Percentiles rank a stretch among this genome's conserved stretches.
Evolutionary conservation across 2,888 invertebrate species (phyloP).

Genomic region (Yponomeuta plumbellus): DNA sequence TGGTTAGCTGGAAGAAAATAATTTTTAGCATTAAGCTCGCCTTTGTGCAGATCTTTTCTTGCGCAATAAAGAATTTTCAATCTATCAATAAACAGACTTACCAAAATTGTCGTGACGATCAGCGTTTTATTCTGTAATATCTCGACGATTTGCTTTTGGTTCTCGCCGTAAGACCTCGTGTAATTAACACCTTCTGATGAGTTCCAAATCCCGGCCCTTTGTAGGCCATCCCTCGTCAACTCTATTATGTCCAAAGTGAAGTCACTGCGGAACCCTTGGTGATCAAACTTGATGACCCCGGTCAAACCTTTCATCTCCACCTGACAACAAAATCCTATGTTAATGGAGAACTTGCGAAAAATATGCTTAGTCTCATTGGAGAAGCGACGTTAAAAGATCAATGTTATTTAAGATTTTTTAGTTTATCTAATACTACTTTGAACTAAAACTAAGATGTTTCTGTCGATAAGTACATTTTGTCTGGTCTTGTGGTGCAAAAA

Average conservation of each 20-base stretch:
- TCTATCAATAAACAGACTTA: constrained; percentile 57
- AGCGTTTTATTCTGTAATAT: constrained; percentile 95
- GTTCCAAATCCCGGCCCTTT: constrained; percentile 92
- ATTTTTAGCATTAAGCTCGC: too few relatives aligned
- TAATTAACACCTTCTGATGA: constrained; percentile 92
- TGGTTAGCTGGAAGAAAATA: too few relatives aligned
- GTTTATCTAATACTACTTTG: too few relatives aligned
- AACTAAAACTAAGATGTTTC: too few relatives aligned
- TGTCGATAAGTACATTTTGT: too few relatives aligned
- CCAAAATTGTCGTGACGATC: constrained; percentile 93
- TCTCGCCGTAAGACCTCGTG: constrained; percentile 89
- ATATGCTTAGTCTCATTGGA: too few relatives aligned
- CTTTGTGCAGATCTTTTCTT: too few relatives aligned
- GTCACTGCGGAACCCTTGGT: constrained; percentile 94
- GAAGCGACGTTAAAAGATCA: too few relatives aligned
- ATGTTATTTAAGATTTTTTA: too few relatives aligned
- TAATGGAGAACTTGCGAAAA: neutral
- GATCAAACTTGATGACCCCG: constrained; percentile 94
- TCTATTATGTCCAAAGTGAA: constrained; percentile 95
- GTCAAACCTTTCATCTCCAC: constrained; percentile 95
- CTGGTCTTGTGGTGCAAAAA: too few relatives aligned
- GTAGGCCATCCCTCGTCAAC: constrained; percentile 87
- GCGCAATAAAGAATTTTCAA: too few relatives aligned
- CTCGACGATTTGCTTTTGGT: constrained; percentile 91
- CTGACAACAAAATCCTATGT: constrained; percentile 53